A percentile compares a stretch with the other conserved stretches of the same genome.
These are phyloP conservation scores for Onychomys arenicola DNA, from an alignment of 2,797 vertebrate species.

Conservation along the genomic window DNA sequence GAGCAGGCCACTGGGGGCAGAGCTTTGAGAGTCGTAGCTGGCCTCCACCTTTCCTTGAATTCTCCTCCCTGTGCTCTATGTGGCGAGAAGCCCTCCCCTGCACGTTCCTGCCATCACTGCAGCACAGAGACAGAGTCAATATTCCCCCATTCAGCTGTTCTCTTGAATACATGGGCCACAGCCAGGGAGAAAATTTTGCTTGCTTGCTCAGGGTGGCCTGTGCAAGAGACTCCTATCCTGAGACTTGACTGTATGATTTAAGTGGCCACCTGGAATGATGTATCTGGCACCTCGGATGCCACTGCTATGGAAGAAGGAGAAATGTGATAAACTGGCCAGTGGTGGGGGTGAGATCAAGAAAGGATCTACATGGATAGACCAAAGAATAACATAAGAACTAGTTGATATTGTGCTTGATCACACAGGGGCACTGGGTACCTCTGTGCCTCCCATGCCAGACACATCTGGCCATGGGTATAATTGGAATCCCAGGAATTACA, in stretches of 20 bases:
- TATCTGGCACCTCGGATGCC: neutral
- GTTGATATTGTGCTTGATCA: too few relatives aligned
- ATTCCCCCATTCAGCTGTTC: neutral
- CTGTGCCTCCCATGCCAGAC: neutral
- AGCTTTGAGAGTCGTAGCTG: neutral
- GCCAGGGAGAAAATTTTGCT: neutral
- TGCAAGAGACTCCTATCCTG: neutral
- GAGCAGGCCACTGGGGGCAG: neutral
- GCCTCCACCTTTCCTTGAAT: neutral
- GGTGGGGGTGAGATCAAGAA: neutral
- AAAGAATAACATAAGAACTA: neutral
- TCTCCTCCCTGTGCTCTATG: neutral
- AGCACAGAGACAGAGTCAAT: neutral
- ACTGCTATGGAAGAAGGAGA: neutral
- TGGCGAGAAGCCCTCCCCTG: neutral
- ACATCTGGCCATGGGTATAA: rapidly evolving
- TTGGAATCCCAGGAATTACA: neutral
- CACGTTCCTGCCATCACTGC: too few relatives aligned
- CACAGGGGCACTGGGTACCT: rapidly evolving
- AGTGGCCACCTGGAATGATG: neutral
- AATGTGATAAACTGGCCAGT: neutral
- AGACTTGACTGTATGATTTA: neutral
- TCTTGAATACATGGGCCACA: neutral
- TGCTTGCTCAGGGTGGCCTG: neutral
- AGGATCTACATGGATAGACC: neutral